phyloP scores from a whole-genome alignment of 2,113 vertebrate species.

The Pomatorhinus ruficollis region DNA sequence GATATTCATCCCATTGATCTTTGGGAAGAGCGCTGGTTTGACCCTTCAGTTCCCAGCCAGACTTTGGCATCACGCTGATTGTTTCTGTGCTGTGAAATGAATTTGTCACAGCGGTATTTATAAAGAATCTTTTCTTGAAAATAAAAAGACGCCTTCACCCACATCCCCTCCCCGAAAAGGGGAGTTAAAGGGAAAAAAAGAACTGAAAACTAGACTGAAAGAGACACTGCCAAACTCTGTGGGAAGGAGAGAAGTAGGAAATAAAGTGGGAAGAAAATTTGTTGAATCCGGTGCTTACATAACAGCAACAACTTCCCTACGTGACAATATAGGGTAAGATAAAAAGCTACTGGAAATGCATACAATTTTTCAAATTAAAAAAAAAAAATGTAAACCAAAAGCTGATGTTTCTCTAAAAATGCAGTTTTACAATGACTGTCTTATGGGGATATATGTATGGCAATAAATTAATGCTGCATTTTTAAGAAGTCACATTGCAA shows the following conservation, averaged over 20 bases:
- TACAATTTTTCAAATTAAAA: background rate
- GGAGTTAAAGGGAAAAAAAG: background rate
- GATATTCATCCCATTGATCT: conserved; percentile 59
- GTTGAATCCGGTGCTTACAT: background rate
- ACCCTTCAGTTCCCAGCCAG: conserved; percentile 64
- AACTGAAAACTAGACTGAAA: background rate
- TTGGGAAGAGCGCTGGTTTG: conserved; percentile 15
- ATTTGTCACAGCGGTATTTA: conserved; percentile 65
- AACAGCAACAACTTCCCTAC: background rate
- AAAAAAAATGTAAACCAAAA: background rate
- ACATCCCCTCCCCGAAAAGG: background rate
- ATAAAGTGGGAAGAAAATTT: conserved; percentile 5
- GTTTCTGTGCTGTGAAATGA: conserved; percentile 58
- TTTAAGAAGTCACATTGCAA: background rate
- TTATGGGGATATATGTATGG: background rate
- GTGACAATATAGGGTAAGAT: background rate
- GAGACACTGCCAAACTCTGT: background rate
- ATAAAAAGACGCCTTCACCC: conserved; percentile 18
- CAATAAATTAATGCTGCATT: background rate
- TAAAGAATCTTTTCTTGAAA: conserved; percentile 51
- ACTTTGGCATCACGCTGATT: conserved; percentile 44
- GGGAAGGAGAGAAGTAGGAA: background rate
- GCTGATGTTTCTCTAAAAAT: background rate
- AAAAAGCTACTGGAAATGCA: background rate
- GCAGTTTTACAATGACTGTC: background rate